Conservation (phyloP, 2,888 invertebrate genomes). For the Oscheius sp. region DNA sequence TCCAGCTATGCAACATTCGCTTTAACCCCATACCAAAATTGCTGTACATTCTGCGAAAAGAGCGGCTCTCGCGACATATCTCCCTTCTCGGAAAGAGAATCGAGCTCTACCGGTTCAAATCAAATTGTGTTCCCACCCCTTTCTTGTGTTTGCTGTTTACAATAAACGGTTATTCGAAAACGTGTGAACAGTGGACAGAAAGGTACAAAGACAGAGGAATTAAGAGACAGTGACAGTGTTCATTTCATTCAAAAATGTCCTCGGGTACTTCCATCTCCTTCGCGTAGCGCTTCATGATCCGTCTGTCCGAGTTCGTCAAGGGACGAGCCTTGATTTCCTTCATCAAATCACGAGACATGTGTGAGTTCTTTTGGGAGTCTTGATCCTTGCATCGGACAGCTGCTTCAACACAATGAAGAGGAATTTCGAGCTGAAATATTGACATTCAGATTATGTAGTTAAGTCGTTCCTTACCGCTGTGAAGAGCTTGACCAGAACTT, state of each 20-base stretch:
- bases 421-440: slow-evolving; percentile 12
- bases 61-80: background rate
- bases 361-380: slow-evolving; percentile 33
- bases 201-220: too few relatives aligned
- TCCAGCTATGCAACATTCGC: background rate
- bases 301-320: background rate
- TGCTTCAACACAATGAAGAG: slow-evolving; percentile 8
- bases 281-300: background rate
- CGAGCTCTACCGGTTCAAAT: too few relatives aligned
- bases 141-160: too few relatives aligned
- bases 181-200: too few relatives aligned
- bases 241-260: slow-evolving; percentile 9
- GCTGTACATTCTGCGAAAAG: background rate
- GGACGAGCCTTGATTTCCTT: background rate
- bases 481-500: slow-evolving; percentile 4
- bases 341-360: slow-evolving; percentile 1
- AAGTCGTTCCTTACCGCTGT: slow-evolving; percentile 8
- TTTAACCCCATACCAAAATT: background rate
- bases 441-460: background rate
- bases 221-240: too few relatives aligned
- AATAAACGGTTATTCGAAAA: too few relatives aligned
- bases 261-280: slow-evolving; percentile 9
- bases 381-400: slow-evolving; percentile 20
- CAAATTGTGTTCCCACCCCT: too few relatives aligned
- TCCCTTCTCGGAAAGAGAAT: background rate